Evolutionary conservation across 2,888 invertebrate genomes (phyloP), one percentile per base, ranked within the genome.

Genomic region (Lycophotia porphyrea): DNA sequence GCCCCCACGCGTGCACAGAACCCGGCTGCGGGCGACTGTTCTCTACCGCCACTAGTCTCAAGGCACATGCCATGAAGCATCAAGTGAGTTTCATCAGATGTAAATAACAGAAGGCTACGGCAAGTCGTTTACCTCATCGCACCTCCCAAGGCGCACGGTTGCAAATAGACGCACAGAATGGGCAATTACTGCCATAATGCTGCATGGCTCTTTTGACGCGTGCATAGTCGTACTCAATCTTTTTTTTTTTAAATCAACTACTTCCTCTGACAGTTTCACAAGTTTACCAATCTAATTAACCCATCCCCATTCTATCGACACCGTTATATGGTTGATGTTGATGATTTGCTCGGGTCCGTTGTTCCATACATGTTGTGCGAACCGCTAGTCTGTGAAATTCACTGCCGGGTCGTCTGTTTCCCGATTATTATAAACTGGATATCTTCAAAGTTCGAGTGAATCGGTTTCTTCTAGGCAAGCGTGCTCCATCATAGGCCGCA

Each of bases 71-170:
- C 61, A 97, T 97, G 92, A 98, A 98, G 71, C 98, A 99, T 89
- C 97, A 97, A 91, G 95, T 94, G 82, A 63, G 71, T n/a, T 60
- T 36, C 0, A 31, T 18, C 88, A 98, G 99, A 93, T 99, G 99
- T 92, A 96, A 97, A 63, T 97, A 18, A 4, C 98, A 90, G 97
- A 97, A 83, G 98, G 98, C 8, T 99, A 99, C 93, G 98, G 98
- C 58, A 99, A 99, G 92, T 98, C 99, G 0, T 99, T 99, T 94
- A 98, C 98, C 2, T 99, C 99, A 31, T 99, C 98, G 67, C 99
- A 99, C 94, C 99, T 99, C 92, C 95, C 66, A 99, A 99, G 95
- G 99, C 99, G 0, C 99, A 99, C 91, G 97, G 97, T 9, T 7
- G 15, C 55, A 15, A 55, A 27, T 9, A 52, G n/a, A 55, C 27